A percentile compares a stretch with the other conserved stretches of the same genome.
These are phyloP conservation scores for Rhynchonycteris naso DNA, from an alignment of 2,797 vertebrate species.

Conservation along the genomic window DNA sequence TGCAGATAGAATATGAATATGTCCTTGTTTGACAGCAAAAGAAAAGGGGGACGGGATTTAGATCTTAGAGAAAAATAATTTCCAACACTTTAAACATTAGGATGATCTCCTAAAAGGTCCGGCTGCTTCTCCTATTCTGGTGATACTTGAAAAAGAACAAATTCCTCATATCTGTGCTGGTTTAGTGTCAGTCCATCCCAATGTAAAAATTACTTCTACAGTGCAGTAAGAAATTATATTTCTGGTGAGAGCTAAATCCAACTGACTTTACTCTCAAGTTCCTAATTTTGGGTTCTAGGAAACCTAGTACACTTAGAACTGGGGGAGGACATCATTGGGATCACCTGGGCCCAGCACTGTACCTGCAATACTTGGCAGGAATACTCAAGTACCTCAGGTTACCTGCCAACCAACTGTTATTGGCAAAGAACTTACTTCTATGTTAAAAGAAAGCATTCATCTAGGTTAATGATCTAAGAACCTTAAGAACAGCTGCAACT, in stretches of 20 bases:
- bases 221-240: not conserved
- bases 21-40: not conserved
- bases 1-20: not conserved
- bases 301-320: not conserved
- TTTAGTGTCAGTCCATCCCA: not conserved
- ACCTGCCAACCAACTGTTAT: not conserved
- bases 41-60: not conserved
- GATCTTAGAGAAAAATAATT: not conserved
- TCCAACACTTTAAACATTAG: not conserved
- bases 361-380: rapidly evolving
- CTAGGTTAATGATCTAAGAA: not conserved
- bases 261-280: not conserved
- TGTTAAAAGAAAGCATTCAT: not conserved
- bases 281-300: not conserved
- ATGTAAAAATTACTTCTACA: not conserved
- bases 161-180: not conserved
- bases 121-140: not conserved
- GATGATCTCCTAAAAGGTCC: not conserved
- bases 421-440: not conserved
- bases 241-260: not conserved
- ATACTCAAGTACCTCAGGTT: not conserved
- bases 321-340: not conserved
- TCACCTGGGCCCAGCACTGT: not conserved
- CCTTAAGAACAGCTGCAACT: constrained; percentile 11
- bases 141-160: not conserved